phyloP scores from a whole-genome alignment of 2,797 vertebrate genomes.

The Cichlasoma orientale region DNA sequence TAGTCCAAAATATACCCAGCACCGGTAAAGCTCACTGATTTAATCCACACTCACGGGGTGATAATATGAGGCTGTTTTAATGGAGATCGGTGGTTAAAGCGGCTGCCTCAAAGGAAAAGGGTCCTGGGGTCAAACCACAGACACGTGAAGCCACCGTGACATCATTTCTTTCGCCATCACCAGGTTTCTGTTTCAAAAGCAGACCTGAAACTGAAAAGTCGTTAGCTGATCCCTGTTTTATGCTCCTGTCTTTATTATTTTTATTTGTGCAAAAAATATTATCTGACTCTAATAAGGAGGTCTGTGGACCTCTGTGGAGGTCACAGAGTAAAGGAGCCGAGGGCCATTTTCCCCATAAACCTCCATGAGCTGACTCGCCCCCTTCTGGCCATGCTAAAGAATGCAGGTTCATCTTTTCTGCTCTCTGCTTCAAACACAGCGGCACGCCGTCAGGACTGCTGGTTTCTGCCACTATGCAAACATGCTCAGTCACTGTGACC shows the following conservation, averaged over 20 bases:
- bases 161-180: neutral
- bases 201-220: neutral
- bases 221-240: accelerated
- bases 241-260: neutral
- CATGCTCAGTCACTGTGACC: neutral
- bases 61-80: neutral
- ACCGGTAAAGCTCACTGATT: neutral
- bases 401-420: neutral
- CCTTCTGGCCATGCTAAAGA: neutral
- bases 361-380: neutral
- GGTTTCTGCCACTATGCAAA: neutral
- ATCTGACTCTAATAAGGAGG: no score
- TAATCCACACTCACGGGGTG: neutral
- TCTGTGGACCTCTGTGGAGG: no score
- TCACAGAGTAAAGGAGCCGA: no score
- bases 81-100: neutral
- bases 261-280: no score
- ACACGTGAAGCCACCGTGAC: neutral
- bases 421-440: no score
- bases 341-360: no score
- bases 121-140: neutral
- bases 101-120: neutral
- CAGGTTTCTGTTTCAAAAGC: neutral
- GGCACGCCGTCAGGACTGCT: no score
- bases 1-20: neutral